These are phyloP conservation scores for Pachyuromys duprasi DNA, from an alignment of 2,797 vertebrate species.

Conservation along the genomic window DNA sequence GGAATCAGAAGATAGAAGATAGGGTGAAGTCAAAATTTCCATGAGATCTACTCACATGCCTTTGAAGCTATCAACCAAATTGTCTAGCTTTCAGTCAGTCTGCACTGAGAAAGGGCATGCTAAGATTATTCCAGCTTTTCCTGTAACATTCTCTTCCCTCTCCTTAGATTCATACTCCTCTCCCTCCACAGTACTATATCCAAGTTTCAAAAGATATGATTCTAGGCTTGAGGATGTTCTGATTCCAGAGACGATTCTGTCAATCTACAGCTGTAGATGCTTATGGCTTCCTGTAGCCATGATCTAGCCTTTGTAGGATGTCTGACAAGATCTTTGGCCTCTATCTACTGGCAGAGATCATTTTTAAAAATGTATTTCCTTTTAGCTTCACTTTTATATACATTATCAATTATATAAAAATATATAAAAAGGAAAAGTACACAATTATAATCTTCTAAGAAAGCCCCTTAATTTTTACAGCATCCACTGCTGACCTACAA, in stretches of 20 bases:
- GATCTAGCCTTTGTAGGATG: neutral
- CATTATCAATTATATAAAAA: constrained; percentile 46
- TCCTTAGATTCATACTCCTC: neutral
- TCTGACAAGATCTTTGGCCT: neutral
- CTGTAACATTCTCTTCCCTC: neutral
- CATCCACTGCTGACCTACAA: neutral
- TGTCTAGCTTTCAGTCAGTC: neutral
- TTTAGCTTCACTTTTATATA: constrained; percentile 20
- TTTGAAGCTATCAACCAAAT: neutral
- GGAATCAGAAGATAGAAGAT: neutral
- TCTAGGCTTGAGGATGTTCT: neutral
- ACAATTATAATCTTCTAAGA: neutral
- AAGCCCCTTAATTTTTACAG: constrained; percentile 21
- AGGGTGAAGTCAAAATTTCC: neutral
- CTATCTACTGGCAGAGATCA: neutral
- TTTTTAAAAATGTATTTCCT: constrained; percentile 31
- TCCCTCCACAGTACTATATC: neutral
- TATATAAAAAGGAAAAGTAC: neutral
- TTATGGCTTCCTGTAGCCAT: neutral
- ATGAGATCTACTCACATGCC: neutral
- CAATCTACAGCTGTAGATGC: neutral
- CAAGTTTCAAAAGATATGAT: neutral
- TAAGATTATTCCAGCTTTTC: neutral
- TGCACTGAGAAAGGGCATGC: neutral
- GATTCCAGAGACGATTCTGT: neutral